Percentiles rank a stretch among this genome's conserved stretches.
These are phyloP conservation scores for Chromis chromis DNA, from an alignment of 2,797 vertebrate species.

Conservation along the genomic window DNA sequence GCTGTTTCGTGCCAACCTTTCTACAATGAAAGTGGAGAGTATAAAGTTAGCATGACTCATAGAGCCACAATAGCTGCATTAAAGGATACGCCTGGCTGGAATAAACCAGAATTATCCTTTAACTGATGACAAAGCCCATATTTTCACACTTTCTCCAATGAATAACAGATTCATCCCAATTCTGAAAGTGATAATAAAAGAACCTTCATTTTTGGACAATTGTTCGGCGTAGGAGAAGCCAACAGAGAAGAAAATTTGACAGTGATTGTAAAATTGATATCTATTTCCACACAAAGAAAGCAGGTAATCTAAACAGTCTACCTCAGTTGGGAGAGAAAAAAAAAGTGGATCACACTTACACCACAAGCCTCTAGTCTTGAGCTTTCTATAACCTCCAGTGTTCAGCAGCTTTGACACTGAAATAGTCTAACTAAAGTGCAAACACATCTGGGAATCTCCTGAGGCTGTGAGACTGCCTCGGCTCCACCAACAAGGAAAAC, in stretches of 20 bases:
- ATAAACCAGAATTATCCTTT: background rate
- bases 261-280: slow-evolving; percentile 5
- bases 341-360: slow-evolving; percentile 27
- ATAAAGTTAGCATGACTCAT: background rate
- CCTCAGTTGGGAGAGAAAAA: slow-evolving; percentile 10
- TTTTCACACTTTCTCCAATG: background rate
- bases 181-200: background rate
- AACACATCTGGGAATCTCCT: slow-evolving; percentile 61
- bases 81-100: background rate
- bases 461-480: slow-evolving; percentile 50
- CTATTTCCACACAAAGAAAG: background rate
- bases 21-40: background rate
- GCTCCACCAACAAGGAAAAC: slow-evolving; percentile 56
- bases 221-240: background rate
- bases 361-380: slow-evolving; percentile 34
- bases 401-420: slow-evolving; percentile 50
- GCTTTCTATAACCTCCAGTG: slow-evolving; percentile 35
- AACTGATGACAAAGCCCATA: background rate
- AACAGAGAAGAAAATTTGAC: background rate
- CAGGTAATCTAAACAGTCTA: background rate
- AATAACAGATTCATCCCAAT: background rate
- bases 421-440: slow-evolving; percentile 50
- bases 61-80: background rate
- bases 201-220: background rate
- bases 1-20: background rate